These are phyloP conservation scores for Chaetura pelagica DNA, from an alignment of 2,113 vertebrate genomes.

Conservation along the genomic window DNA sequence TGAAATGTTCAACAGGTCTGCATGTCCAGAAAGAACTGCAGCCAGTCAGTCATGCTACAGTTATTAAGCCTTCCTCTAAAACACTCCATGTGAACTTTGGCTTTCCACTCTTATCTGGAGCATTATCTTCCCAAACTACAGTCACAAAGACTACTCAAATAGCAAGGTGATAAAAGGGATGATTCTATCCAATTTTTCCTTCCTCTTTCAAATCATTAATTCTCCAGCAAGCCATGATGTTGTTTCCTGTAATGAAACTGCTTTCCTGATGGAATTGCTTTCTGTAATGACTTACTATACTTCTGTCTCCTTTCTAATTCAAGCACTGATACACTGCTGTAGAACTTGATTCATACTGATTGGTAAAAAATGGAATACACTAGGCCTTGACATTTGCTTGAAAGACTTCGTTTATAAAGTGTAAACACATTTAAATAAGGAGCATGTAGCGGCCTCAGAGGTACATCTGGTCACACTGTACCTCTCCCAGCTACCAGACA, in stretches of 20 bases:
- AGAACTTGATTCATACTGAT: neutral
- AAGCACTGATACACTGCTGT: neutral
- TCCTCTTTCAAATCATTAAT: neutral
- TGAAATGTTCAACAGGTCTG: neutral
- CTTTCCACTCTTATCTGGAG: neutral
- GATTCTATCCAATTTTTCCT: neutral
- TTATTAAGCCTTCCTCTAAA: neutral
- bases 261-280: neutral
- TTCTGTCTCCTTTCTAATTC: neutral
- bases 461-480: neutral
- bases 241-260: neutral
- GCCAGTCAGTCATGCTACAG: neutral
- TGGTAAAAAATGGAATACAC: neutral
- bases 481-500: neutral
- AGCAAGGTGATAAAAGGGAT: neutral
- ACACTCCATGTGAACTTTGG: neutral
- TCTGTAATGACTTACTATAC: neutral
- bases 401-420: neutral
- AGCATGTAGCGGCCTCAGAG: neutral
- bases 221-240: neutral
- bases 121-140: neutral
- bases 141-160: neutral
- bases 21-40: neutral
- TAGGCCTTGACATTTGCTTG: neutral
- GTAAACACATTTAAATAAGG: conserved; percentile 5